Evolutionary conservation across 2,113 vertebrate genomes (phyloP).

Genomic region (Indicator indicator): DNA sequence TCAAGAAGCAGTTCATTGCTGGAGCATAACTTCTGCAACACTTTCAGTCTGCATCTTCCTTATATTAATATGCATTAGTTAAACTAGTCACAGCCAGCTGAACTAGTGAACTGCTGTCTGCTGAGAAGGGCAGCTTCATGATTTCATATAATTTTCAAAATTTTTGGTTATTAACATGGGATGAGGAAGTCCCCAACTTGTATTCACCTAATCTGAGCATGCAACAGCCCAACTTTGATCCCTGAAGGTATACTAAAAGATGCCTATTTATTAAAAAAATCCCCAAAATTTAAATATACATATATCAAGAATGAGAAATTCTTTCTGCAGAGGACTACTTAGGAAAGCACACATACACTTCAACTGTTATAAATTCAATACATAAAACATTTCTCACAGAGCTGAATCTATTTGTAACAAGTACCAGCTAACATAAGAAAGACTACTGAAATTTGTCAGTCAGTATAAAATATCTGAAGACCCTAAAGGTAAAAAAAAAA

Average conservation of each 20-base stretch:
- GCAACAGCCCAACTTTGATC: background rate
- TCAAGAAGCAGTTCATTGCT: background rate
- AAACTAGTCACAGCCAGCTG: background rate
- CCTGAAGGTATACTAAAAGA: background rate
- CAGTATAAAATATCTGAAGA: background rate
- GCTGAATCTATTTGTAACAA: background rate
- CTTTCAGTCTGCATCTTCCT: background rate
- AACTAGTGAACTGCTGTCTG: background rate
- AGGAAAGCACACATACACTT: background rate
- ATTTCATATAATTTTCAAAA: background rate
- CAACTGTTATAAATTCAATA: background rate
- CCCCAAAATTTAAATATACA: background rate
- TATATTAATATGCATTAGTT: background rate
- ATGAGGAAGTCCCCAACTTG: background rate
- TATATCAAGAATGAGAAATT: background rate
- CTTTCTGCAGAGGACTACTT: background rate
- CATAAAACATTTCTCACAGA: background rate
- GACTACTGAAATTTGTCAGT: background rate
- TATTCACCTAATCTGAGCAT: background rate
- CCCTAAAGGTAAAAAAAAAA: background rate
- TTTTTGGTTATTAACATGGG: background rate
- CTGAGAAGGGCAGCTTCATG: background rate
- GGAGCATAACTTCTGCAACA: background rate
- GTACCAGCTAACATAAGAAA: background rate
- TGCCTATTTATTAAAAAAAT: background rate